phyloP scores from a whole-genome alignment of 2,113 vertebrate species.

The Naja naja region DNA sequence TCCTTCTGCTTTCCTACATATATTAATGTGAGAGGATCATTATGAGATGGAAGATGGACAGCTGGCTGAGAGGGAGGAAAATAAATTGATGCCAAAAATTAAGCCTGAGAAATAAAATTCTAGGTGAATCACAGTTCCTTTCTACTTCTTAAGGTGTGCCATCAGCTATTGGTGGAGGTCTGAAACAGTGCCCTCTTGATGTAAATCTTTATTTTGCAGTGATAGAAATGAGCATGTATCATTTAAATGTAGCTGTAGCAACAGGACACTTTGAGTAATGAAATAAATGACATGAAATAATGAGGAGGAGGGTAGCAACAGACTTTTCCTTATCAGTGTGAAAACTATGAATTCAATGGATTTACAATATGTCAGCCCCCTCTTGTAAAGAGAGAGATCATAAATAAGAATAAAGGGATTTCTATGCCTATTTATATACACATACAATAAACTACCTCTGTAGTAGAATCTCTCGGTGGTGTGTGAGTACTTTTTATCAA shows the following conservation, averaged over 20 bases:
- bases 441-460: background rate
- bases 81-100: background rate
- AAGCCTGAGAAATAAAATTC: background rate
- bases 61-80: background rate
- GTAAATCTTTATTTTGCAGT: background rate
- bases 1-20: background rate
- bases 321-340: background rate
- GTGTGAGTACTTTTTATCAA: background rate
- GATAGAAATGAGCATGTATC: background rate
- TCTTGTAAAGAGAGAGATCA: background rate
- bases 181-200: background rate
- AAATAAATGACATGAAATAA: background rate
- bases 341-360: background rate
- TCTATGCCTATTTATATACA: background rate
- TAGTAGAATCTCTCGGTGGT: background rate
- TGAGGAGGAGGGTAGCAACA: background rate
- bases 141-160: background rate
- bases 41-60: background rate
- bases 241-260: background rate
- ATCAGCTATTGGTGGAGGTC: background rate
- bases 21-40: background rate
- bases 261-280: background rate
- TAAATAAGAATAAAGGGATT: background rate
- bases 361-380: background rate
- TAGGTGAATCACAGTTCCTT: background rate